phyloP scores from a whole-genome alignment of 2,113 vertebrate species.

The Accipiter cooperii region DNA sequence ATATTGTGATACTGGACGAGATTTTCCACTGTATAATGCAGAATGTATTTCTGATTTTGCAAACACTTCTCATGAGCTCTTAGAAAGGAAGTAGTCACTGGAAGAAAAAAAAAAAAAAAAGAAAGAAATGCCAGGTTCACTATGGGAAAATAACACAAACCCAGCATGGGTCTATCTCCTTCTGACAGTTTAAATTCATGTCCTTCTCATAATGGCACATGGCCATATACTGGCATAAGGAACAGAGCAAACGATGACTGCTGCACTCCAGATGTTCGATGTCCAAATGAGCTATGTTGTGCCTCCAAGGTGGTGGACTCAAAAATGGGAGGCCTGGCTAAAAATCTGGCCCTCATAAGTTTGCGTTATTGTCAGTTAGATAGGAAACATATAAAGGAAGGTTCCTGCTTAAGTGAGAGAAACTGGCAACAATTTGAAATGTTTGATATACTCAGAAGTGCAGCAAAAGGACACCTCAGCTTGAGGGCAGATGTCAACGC shows the following conservation, averaged over 20 bases:
- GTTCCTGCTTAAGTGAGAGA: not conserved
- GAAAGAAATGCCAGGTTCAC: not conserved
- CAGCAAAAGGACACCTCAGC: slow-evolving; percentile 13
- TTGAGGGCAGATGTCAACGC: slow-evolving; percentile 14
- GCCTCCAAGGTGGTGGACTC: not conserved
- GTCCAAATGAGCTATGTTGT: not conserved
- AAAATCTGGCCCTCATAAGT: slow-evolving; percentile 5
- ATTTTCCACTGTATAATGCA: not conserved
- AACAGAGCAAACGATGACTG: not conserved
- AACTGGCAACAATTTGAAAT: slow-evolving; percentile 22
- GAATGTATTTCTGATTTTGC: not conserved
- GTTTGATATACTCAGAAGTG: slow-evolving; percentile 3
- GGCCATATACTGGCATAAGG: not conserved
- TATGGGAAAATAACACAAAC: not conserved
- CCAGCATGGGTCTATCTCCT: not conserved
- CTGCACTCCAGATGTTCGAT: not conserved
- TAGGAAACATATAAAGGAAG: not conserved
- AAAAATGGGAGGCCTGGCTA: not conserved
- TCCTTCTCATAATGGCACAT: not conserved
- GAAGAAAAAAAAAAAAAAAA: not conserved
- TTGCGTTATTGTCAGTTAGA: not conserved
- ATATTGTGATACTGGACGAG: not conserved
- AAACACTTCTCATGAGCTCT: not conserved
- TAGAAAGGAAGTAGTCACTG: not conserved
- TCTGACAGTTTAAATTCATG: slow-evolving; percentile 11